These are phyloP conservation scores for Tillus elongatus DNA, from an alignment of 2,888 invertebrate genomes.

Conservation along the genomic window DNA sequence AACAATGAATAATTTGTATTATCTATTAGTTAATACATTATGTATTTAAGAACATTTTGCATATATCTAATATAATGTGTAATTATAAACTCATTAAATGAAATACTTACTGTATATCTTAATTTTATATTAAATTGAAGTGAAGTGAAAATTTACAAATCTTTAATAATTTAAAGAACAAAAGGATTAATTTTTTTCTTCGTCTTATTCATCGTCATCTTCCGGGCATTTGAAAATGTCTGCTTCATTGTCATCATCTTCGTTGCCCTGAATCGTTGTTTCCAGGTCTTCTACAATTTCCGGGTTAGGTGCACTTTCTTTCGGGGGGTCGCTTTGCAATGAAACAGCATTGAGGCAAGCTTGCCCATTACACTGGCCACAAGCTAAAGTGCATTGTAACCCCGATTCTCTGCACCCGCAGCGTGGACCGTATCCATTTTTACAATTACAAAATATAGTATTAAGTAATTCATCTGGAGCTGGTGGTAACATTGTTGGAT, in stretches of 20 bases:
- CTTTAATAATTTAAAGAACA: conserved; percentile 3
- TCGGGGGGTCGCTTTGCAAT: conserved; percentile 10
- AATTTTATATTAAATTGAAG: conserved; percentile 3
- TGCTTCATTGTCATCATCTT: conserved; percentile 12
- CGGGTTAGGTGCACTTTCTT: conserved; percentile 14
- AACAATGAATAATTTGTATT: too few relatives aligned
- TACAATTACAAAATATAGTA: conserved; percentile 26
- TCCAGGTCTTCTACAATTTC: conserved; percentile 17
- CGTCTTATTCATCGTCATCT: conserved; percentile 12
- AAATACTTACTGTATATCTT: too few relatives aligned
- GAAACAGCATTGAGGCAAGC: conserved; percentile 20
- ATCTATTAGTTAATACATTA: too few relatives aligned
- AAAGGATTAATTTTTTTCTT: conserved; percentile 14
- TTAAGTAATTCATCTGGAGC: conserved; percentile 26
- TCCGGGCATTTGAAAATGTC: conserved; percentile 11
- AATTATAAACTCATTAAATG: conserved; percentile 25
- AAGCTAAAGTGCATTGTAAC: conserved; percentile 25
- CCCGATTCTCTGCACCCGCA: conserved; percentile 30
- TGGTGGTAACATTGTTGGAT: conserved; percentile 29
- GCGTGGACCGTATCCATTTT: conserved; percentile 25
- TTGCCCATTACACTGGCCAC: conserved; percentile 22
- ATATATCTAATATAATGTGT: too few relatives aligned
- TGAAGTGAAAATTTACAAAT: conserved; percentile 1
- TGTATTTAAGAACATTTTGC: too few relatives aligned
- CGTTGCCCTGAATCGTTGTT: conserved; percentile 12